Conservation (phyloP, 1,140 invertebrate species). For the Sinella curviseta region DNA sequence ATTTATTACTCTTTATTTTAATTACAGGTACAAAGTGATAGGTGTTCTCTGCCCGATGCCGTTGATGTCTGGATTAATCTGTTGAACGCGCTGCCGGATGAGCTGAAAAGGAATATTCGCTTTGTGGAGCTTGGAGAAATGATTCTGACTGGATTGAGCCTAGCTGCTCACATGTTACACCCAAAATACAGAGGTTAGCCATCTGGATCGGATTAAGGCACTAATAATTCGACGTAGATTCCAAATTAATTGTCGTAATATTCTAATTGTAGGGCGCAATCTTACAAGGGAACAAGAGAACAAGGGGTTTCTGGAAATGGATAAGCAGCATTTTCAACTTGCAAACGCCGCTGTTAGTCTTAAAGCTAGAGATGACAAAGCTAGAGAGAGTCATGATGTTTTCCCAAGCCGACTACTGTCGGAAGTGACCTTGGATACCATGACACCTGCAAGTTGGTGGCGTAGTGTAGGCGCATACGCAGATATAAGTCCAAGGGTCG, state of each 20-base stretch:
- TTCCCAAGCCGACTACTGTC: background rate
- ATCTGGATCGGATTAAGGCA: no score
- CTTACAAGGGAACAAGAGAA: background rate
- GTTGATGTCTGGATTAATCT: background rate
- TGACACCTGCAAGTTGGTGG: background rate
- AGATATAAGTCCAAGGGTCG: no score
- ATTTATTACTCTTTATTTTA: no score
- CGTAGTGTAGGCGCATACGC: background rate
- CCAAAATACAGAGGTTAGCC: constrained; percentile 8
- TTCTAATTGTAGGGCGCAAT: background rate
- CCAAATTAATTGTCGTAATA: background rate
- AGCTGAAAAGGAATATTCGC: background rate
- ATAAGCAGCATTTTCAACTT: background rate
- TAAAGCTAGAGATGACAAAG: background rate
- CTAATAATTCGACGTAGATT: no score
- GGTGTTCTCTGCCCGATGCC: background rate
- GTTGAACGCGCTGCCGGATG: background rate
- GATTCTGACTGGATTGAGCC: background rate
- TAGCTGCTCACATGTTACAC: background rate
- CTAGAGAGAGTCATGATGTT: no score
- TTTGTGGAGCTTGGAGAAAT: background rate
- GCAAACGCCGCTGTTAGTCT: background rate
- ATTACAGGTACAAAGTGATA: background rate
- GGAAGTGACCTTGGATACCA: background rate
- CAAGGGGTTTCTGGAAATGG: background rate